A percentile compares a stretch with the other conserved stretches of the same genome.
Evolutionary conservation across 2,797 vertebrate species (phyloP).

Genomic region (Chelon auratus): DNA sequence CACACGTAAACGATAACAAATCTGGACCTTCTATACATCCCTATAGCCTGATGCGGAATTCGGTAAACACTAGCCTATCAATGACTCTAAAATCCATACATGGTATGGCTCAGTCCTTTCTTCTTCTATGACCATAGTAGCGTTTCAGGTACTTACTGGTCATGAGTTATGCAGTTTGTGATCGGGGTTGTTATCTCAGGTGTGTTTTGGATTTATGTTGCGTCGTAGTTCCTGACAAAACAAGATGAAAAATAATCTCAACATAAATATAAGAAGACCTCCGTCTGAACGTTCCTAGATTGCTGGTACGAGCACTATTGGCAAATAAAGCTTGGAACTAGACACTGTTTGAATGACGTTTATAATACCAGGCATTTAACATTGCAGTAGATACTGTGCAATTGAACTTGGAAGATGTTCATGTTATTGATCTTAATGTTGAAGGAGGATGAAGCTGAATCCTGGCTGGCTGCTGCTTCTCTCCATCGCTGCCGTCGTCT

Average conservation of each 20-base stretch:
- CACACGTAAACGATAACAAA: fast-evolving
- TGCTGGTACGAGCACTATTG: neutral
- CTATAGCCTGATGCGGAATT: conserved; percentile 6
- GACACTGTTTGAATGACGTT: neutral
- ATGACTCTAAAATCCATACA: neutral
- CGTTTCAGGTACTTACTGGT: too few relatives aligned
- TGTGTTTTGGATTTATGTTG: neutral
- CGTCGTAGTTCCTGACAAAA: neutral
- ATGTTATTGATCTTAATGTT: neutral
- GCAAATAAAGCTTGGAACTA: neutral
- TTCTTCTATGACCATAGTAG: neutral
- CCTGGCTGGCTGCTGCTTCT: conserved; percentile 75
- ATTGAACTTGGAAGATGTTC: neutral
- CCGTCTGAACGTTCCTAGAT: neutral
- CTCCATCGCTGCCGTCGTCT: conserved; percentile 64
- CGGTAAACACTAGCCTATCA: neutral
- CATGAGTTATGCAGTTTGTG: neutral
- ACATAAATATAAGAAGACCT: too few relatives aligned
- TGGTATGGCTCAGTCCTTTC: neutral
- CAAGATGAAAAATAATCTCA: too few relatives aligned
- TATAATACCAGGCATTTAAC: neutral
- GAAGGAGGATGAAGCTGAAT: conserved; percentile 74
- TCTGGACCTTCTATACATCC: neutral
- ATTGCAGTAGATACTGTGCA: neutral
- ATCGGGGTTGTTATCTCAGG: neutral